These are phyloP conservation scores for Apostichopus japonicus DNA, from an alignment of 35 echinoderm and acorn worm genomes.

Conservation along the genomic window DNA sequence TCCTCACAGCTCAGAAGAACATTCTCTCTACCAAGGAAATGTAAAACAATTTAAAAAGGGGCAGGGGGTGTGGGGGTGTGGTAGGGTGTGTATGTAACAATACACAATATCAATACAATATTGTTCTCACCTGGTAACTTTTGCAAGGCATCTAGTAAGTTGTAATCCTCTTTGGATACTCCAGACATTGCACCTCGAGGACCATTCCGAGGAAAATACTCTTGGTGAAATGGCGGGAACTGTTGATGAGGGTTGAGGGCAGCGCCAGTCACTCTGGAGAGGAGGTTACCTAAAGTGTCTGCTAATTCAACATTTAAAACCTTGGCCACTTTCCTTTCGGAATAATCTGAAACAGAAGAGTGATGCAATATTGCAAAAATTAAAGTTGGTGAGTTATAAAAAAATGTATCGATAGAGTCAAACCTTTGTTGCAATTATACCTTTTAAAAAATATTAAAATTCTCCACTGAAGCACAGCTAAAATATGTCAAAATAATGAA, in stretches of 20 bases:
- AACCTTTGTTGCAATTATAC: not conserved
- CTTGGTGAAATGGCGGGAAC: slow-evolving; percentile 69
- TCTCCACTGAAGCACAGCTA: no score
- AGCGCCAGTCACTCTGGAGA: slow-evolving; percentile 83
- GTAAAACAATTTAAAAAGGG: no score
- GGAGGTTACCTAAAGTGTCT: slow-evolving; percentile 88
- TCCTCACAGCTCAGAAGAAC: no score
- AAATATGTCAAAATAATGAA: no score
- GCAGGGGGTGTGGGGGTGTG: no score
- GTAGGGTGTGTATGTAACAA: not conserved
- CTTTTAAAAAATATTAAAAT: not conserved
- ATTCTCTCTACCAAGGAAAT: no score
- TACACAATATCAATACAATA: not conserved
- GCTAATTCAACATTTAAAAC: slow-evolving; percentile 88
- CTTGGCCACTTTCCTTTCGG: slow-evolving; percentile 71
- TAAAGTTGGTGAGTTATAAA: not conserved
- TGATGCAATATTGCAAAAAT: slow-evolving; percentile 11
- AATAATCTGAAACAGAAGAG: slow-evolving; percentile 70
- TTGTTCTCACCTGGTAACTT: slow-evolving; percentile 67
- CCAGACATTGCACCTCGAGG: not conserved
- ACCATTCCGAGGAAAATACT: slow-evolving; percentile 70
- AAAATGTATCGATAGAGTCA: not conserved
- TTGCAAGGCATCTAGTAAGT: slow-evolving; percentile 60
- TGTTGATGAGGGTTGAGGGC: slow-evolving; percentile 75
- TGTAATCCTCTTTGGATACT: slow-evolving; percentile 69